phyloP scores from a whole-genome alignment of 2,888 invertebrate genomes.

The Alitta virens region DNA sequence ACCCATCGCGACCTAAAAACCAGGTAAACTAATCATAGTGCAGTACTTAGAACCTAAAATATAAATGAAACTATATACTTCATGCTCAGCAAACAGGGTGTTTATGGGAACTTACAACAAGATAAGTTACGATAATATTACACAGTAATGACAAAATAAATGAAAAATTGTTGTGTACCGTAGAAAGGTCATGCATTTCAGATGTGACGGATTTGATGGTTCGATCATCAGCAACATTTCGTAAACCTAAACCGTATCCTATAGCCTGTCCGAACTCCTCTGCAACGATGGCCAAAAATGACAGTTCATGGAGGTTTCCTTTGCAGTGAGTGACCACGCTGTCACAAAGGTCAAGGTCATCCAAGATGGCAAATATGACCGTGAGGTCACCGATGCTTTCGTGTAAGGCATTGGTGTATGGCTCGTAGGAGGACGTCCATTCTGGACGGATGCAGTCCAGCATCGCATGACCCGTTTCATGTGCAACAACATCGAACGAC shows the following conservation, averaged over 20 bases:
- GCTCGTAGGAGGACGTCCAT: neutral
- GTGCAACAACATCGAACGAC: conserved; percentile 11
- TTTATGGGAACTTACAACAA: too few species aligned
- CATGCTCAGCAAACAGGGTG: too few species aligned
- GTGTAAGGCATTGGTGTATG: conserved; percentile 9
- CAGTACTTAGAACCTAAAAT: too few species aligned
- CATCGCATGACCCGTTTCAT: conserved; percentile 13
- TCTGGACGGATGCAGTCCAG: conserved; percentile 2
- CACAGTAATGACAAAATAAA: too few species aligned
- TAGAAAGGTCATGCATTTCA: conserved; percentile 2
- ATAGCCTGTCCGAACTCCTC: conserved; percentile 9
- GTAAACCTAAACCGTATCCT: conserved; percentile 8
- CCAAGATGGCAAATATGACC: conserved; percentile 7
- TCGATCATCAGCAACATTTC: conserved; percentile 2
- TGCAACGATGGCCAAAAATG: neutral
- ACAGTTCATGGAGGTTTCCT: conserved; percentile 8
- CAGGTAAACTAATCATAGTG: too few species aligned
- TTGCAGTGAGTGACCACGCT: conserved; percentile 2
- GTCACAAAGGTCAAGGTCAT: conserved; percentile 14
- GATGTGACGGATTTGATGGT: conserved; percentile 3
- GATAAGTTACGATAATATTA: too few species aligned
- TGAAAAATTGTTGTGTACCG: too few species aligned
- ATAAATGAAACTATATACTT: too few species aligned
- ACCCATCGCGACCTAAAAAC: too few species aligned
- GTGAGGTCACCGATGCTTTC: conserved; percentile 11